Base-by-base conservation (phyloP, 1,140 invertebrate genomes). In the Stegodyphus mimosarum region DNA sequence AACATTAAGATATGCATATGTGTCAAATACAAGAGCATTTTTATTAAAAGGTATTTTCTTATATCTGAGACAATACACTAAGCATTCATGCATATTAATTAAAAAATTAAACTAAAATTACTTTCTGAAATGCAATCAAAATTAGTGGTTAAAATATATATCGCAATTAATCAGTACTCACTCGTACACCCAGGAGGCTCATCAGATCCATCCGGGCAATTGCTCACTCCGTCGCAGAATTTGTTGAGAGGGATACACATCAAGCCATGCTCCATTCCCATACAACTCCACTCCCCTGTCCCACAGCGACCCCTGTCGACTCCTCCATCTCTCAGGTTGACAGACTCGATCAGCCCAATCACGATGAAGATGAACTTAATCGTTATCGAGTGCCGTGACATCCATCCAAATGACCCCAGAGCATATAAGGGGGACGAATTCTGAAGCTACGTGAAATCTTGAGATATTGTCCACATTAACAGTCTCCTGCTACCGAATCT, bases 161-260 rank as follows among this genome's bases (percentile, higher is more conserved):
- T 60, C 55, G 15, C 1, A 60, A 15, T 15, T 1, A 60, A 11
- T 63, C 7, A 13, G 6, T 15, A 84, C 86, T 83, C 60, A 87
- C 87, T 87, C 52, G 87, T 87, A 63, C 87, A 87, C 6, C 71
- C 78, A 6, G 67, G 60, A 7, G 88, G 88, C 52, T 88, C 88
- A 70, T 88, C 88, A 13, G 81, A 87, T 52, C 87, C 87, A 81
- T 88, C 88, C 6, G 79, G 60, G 52, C 88, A 88, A 70, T 88
- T 87, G 90, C 96, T 94, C 81, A 93, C 92, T 87, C 94, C 93
- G 90, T 97, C 95, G 91, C 96, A 97, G 90, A 93, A 95, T 89
- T 94, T 93, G 91, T 95, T 95, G 74, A 95, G 92, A 74, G 94
- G 93, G 84, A 96, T 92, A 91, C 96, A 97, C 88, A 92, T 93